These are phyloP conservation scores for Mesochorus sp. DNA, from an alignment of 2,888 invertebrate genomes.

Conservation along the genomic window DNA sequence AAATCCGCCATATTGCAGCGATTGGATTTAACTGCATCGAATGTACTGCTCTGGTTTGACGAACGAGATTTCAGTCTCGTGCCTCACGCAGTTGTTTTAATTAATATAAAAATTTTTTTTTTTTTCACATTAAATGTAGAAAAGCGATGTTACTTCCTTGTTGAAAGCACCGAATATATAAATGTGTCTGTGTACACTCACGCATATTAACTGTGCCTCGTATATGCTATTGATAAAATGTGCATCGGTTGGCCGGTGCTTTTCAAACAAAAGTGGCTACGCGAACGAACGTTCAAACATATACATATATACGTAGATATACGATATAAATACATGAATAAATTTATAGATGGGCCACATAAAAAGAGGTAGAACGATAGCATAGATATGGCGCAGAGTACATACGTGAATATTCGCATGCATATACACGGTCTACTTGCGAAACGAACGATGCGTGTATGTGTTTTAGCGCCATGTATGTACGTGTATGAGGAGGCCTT, in stretches of 20 bases:
- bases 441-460: conserved; percentile 14
- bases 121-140: conserved; percentile 37
- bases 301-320: neutral
- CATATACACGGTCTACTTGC: conserved; percentile 1
- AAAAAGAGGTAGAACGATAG: conserved; percentile 26
- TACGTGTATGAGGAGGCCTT: conserved; percentile 5
- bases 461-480: conserved; percentile 5
- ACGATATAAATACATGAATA: conserved; percentile 22
- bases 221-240: conserved; percentile 46
- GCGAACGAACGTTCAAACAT: conserved; percentile 60
- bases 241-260: conserved; percentile 51
- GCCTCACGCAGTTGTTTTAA: too few species aligned
- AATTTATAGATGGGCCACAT: neutral
- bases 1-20: too few species aligned
- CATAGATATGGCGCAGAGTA: conserved; percentile 4
- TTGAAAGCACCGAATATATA: conserved; percentile 2
- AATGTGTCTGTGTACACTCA: neutral
- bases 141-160: conserved; percentile 39
- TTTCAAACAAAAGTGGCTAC: conserved; percentile 70
- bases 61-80: too few species aligned
- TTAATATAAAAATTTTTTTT: neutral
- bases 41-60: too few species aligned
- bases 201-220: neutral
- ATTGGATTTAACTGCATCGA: too few species aligned
- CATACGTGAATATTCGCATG: neutral